Evolutionary conservation across 2,797 vertebrate species (phyloP).

Genomic region (Acanthiza pusilla): DNA sequence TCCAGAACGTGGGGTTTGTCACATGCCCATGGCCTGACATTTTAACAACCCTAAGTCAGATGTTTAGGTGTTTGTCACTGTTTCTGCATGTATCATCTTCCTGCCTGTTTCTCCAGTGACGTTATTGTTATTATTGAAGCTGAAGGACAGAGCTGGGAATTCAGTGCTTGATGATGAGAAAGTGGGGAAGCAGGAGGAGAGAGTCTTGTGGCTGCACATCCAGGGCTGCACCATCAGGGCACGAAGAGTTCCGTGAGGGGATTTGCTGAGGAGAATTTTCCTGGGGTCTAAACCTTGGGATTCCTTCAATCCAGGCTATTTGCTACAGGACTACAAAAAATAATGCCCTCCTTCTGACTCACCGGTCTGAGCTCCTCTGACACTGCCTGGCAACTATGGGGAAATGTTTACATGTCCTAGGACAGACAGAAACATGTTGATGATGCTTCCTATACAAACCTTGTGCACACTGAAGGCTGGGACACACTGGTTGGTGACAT

Average conservation of each 20-base stretch:
- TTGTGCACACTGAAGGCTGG: not conserved
- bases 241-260: not conserved
- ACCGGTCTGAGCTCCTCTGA: not conserved
- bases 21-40: slow-evolving; percentile 15
- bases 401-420: not conserved
- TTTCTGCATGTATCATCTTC: slow-evolving; percentile 30
- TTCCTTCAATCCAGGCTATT: not conserved
- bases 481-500: not conserved
- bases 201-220: not conserved
- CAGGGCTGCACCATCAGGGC: not conserved
- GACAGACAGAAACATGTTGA: not conserved
- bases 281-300: not conserved
- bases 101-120: not conserved
- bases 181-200: not conserved
- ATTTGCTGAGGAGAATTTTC: not conserved
- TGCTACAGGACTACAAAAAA: not conserved
- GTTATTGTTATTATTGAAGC: not conserved
- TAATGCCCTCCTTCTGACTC: not conserved
- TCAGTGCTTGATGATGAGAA: not conserved
- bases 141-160: not conserved
- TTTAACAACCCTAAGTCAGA: not conserved
- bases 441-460: not conserved
- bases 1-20: not conserved
- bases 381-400: not conserved
- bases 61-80: slow-evolving; percentile 11